Evolutionary conservation across 2,888 invertebrate species (phyloP), one percentile per base, ranked within the genome.

Genomic region (Phyto melanocephala): DNA sequence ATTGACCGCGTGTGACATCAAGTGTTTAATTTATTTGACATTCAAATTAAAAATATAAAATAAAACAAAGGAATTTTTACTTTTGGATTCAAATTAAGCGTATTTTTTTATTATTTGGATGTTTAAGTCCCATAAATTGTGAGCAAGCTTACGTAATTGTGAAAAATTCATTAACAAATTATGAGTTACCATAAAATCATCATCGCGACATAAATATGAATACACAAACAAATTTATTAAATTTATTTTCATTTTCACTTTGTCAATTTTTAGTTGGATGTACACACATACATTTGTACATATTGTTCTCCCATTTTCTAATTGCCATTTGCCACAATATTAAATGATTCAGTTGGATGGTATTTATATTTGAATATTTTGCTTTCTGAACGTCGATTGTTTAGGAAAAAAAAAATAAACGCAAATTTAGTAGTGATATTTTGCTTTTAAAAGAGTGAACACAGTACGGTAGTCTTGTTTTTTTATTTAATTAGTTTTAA

Each of bases 91-190:
- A 63, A 40, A 11, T 52, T 42, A 52, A 72, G 52, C 2, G 24
- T 11, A 62, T 28, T 11, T 17, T 17, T 56, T 37, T 20, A 5
- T 54, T 42, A 15, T 63, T 63, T 50, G 22, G 13, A 24, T 28
- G 11, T 7, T 33, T 33, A 22, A 35, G 67, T 68, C 72, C 22
- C 54, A 47, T 28, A 50, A 80, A 84, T 68, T 70, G 76, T 60
- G 70, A 58, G 68, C 78, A 71, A 83, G 87, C 86, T 89, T 88
- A 88, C 89, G 89, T 88, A 89, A 89, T 86, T 86, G 84, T 83
- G 81, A 71, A 85, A 85, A 85, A 80, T 78, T 63, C 17, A 42
- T 68, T 33, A 68, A 50, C 40, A 17, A 77, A 68, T 54, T 42
- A 60, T 54, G 68, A 72, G 20, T 63, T 35, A 24, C 33, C 52